Conservation (phyloP, 2,888 invertebrate species). For the Tetragonisca angustula region DNA sequence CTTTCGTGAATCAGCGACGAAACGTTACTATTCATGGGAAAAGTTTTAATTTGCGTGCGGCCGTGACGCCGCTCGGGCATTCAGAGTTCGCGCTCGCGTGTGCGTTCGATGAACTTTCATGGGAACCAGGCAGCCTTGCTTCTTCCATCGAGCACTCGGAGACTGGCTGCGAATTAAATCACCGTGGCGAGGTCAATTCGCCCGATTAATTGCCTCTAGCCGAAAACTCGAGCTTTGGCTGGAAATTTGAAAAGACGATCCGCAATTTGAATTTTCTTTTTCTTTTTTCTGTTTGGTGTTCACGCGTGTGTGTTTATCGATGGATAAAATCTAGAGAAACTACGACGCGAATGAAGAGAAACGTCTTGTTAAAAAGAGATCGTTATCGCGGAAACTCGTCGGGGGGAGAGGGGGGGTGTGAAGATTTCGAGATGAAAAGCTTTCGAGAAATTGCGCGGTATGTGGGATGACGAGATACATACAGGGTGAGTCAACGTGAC, state of each 20-base stretch:
- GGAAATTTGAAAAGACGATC: no score
- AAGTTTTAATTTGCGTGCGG: slow-evolving; percentile 76
- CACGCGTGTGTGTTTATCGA: no score
- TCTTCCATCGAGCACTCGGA: background rate
- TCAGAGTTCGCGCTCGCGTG: slow-evolving; percentile 18
- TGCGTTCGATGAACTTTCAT: slow-evolving; percentile 27
- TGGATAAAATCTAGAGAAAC: no score
- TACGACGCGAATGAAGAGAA: no score
- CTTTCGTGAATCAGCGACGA: slow-evolving; percentile 58
- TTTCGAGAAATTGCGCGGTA: background rate
- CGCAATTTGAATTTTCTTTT: no score
- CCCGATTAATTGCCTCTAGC: slow-evolving; percentile 11
- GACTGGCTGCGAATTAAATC: slow-evolving; percentile 26
- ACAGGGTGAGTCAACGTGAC: no score
- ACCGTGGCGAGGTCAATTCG: slow-evolving; percentile 10
- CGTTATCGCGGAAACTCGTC: no score
- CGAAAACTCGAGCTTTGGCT: no score
- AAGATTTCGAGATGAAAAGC: background rate
- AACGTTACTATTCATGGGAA: slow-evolving; percentile 79
- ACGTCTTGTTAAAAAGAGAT: no score
- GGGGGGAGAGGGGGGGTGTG: no score
- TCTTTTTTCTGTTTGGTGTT: no score
- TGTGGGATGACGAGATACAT: background rate
- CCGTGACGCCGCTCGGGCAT: slow-evolving; percentile 11
- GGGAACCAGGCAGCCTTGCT: background rate